phyloP scores from a whole-genome alignment of 2,888 invertebrate species.

The Eretmocerus hayati region DNA sequence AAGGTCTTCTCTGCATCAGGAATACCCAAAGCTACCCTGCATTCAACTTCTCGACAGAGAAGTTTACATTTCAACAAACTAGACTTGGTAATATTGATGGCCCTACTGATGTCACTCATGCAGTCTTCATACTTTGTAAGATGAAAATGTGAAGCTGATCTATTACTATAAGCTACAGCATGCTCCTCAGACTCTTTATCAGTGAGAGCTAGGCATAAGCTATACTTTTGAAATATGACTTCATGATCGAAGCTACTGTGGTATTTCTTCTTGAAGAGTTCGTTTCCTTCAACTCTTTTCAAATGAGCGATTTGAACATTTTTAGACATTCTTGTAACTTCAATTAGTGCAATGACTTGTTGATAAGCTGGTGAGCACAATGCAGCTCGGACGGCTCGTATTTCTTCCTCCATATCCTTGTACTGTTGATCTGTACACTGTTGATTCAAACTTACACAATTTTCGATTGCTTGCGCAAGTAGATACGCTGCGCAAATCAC shows the following conservation, averaged over 20 bases:
- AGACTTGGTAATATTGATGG: background rate
- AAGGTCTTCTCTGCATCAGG: background rate
- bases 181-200: background rate
- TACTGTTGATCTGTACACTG: no score
- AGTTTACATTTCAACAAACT: background rate
- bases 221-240: background rate
- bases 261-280: no score
- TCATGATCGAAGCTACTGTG: background rate
- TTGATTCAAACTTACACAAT: no score
- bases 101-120: background rate
- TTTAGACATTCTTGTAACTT: no score
- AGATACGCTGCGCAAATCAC: no score
- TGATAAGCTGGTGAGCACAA: no score
- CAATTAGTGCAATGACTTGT: no score
- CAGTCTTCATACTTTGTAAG: background rate
- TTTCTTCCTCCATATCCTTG: no score
- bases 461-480: no score
- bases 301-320: no score
- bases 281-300: no score
- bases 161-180: background rate
- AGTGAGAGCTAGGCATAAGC: background rate
- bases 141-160: background rate
- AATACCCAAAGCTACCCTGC: background rate
- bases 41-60: background rate
- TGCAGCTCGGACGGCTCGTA: no score